Percentiles rank a stretch among this genome's conserved stretches.
Conservation (phyloP, 2,797 vertebrate genomes). For the Hippoglossus hippoglossus region DNA sequence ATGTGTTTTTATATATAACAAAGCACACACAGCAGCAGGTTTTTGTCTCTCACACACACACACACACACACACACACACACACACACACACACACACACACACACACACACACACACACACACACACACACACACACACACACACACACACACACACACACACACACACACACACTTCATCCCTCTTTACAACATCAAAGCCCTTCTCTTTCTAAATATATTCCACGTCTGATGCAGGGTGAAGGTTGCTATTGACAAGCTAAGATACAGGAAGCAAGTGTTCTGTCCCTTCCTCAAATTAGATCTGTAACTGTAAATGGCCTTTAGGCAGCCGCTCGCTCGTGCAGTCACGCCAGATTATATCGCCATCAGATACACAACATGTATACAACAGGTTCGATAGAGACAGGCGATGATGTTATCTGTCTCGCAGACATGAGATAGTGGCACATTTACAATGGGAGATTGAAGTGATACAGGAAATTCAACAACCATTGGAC, state of each 20-base stretch:
- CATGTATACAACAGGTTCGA: conserved; percentile 31
- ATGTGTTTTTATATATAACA: conserved; percentile 78
- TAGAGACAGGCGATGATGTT: conserved; percentile 48
- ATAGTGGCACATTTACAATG: conserved; percentile 21
- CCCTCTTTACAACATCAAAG: conserved; percentile 25
- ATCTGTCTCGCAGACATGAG: conserved; percentile 31
- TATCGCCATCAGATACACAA: conserved; percentile 41
- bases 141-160: no score
- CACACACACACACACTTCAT: not conserved
- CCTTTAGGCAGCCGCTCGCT: conserved; percentile 25
- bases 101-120: not conserved
- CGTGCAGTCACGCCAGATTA: conserved; percentile 17
- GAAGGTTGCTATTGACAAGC: conserved; percentile 59
- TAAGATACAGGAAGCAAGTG: conserved; percentile 49
- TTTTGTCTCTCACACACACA: not conserved
- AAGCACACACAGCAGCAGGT: conserved; percentile 44
- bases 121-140: no score
- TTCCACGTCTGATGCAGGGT: conserved; percentile 17
- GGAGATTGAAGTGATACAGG: conserved; percentile 35
- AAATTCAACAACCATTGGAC: not conserved
- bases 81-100: no score
- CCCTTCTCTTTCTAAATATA: conserved; percentile 51
- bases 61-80: not conserved
- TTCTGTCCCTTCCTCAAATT: conserved; percentile 46
- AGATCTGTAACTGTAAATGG: conserved; percentile 44